Evolutionary conservation across 2,888 invertebrate species (phyloP), one percentile per base, ranked within the genome.

Genomic region (Cerastoderma edule): DNA sequence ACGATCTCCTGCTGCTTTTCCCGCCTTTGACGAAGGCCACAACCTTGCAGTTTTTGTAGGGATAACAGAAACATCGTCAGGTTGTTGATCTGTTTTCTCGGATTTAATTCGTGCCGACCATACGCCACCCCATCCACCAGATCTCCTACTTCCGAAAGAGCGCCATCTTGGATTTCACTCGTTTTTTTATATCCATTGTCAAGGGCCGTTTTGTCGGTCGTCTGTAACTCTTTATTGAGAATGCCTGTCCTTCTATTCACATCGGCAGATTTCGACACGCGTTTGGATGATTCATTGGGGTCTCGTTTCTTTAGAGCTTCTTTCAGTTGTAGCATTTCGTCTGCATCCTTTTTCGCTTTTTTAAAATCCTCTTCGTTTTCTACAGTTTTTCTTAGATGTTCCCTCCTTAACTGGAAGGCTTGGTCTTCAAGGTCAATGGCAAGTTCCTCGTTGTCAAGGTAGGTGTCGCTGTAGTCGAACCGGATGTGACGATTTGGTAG

Each of bases 391-490:
- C 75, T 67, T 22, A 67, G 79, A n/a, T 76, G 67, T 44, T 78
- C 70, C 16, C 73, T 75, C 19, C 72, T 74, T 10, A 85, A 60
- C 22, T 63, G 53, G 19, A 57, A 60, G 50, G 68, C 69, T 39
- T 74, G 78, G 32, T 73, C 68, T 28, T 83, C 83, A 10, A 85
- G 57, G 22, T 78, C 70, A 28, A 33, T 33, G 10, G 73, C 79
- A 10, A 85, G 71, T 19, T 67, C 69, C 13, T 80, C 79, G 56
- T 85, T 85, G 16, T 85, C 83, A 3, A 79, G 66, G 44, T 83
- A 81, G 27, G 75, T 80, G 57, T 75, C 63, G 56, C 85, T 85
- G 69, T 83, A 83, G 60, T 85, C 85, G 46, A 82, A 77, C 28
- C 83, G 77, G 46, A 80, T 56, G 64, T 69, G 70, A 24, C 46